Percentiles rank a stretch among this genome's conserved stretches.
These are phyloP conservation scores for Girardinus metallicus DNA, from an alignment of 2,797 vertebrate genomes.

Conservation along the genomic window DNA sequence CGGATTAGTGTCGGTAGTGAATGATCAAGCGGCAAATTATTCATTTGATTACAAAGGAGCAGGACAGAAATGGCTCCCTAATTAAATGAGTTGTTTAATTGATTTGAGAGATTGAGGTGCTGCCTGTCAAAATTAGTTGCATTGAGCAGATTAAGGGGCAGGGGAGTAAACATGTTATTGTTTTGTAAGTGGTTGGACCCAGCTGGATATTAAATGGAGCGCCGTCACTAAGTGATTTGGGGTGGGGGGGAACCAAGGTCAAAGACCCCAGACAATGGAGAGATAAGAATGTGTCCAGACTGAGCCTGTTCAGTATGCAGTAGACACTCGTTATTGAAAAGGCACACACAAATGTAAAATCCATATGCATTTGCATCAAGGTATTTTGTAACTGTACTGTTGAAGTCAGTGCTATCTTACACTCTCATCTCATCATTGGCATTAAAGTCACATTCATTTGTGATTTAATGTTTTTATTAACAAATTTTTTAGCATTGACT, in stretches of 20 bases:
- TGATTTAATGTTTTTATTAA: not conserved
- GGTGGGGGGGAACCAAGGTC: conserved; percentile 65
- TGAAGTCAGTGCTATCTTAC: not conserved
- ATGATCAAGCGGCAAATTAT: conserved; percentile 81
- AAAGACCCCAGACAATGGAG: conserved; percentile 42
- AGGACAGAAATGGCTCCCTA: conserved; percentile 75
- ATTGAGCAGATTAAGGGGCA: conserved; percentile 55
- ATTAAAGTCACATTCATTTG: not conserved
- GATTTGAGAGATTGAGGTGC: conserved; percentile 78
- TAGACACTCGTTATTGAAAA: not conserved
- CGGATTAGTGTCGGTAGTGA: conserved; percentile 79
- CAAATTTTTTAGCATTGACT: not conserved
- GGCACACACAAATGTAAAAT: not conserved
- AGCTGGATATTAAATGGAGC: conserved; percentile 59
- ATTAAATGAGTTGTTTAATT: conserved; percentile 83
- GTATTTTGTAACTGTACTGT: not conserved
- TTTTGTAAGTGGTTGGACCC: conserved; percentile 60
- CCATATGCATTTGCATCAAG: not conserved
- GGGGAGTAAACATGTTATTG: conserved; percentile 80
- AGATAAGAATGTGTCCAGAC: conserved; percentile 32
- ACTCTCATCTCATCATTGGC: not conserved
- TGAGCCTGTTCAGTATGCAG: conserved; percentile 40
- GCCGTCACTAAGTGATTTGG: conserved; percentile 27
- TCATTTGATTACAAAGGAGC: conserved; percentile 81
- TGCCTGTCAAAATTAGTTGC: conserved; percentile 79